A percentile compares a stretch with the other conserved stretches of the same genome.
These are phyloP conservation scores for Phacellophora camtschatica DNA, from an alignment of 30 jellyfish, hydroid and myxozoan genomes.

Conservation along the genomic window DNA sequence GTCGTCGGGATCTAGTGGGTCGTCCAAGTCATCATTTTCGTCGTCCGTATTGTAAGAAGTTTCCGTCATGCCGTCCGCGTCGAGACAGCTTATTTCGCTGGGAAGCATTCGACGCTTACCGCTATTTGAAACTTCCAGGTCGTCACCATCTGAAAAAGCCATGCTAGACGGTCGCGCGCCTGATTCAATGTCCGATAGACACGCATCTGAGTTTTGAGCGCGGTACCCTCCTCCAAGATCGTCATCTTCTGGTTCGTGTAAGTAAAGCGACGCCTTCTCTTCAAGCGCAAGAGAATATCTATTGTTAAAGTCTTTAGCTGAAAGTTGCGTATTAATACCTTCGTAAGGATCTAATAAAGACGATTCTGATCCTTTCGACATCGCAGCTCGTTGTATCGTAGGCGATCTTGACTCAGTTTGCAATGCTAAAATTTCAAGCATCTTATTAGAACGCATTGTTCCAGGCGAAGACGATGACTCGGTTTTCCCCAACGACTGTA, in stretches of 20 bases:
- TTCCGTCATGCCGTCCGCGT: constrained; percentile 78
- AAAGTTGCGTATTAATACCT: constrained; percentile 47
- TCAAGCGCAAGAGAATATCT: constrained; percentile 79
- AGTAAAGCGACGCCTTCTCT: constrained; percentile 65
- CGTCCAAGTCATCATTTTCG: constrained; percentile 68
- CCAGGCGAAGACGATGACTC: constrained; percentile 38
- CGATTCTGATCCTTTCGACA: constrained; percentile 38
- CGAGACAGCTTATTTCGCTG: constrained; percentile 67
- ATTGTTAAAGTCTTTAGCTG: constrained; percentile 70
- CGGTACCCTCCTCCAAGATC: constrained; percentile 71
- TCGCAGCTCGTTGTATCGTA: constrained; percentile 50
- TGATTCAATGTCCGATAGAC: constrained; percentile 68
- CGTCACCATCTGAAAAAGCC: constrained; percentile 60
- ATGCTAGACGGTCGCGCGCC: constrained; percentile 80
- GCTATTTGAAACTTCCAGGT: constrained; percentile 38
- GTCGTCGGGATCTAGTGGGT: constrained; percentile 89
- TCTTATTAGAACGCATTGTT: constrained; percentile 22
- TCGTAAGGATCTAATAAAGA: constrained; percentile 60
- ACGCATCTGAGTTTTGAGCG: constrained; percentile 79
- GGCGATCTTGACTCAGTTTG: constrained; percentile 39
- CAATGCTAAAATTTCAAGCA: background rate
- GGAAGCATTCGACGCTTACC: constrained; percentile 57
- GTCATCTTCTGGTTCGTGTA: too few relatives aligned
- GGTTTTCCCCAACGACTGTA: constrained; percentile 73
- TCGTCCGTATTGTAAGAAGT: constrained; percentile 87